Evolutionary conservation across 2,113 vertebrate genomes (phyloP), one percentile per base, ranked within the genome.

Genomic region (Oceanites oceanicus): DNA sequence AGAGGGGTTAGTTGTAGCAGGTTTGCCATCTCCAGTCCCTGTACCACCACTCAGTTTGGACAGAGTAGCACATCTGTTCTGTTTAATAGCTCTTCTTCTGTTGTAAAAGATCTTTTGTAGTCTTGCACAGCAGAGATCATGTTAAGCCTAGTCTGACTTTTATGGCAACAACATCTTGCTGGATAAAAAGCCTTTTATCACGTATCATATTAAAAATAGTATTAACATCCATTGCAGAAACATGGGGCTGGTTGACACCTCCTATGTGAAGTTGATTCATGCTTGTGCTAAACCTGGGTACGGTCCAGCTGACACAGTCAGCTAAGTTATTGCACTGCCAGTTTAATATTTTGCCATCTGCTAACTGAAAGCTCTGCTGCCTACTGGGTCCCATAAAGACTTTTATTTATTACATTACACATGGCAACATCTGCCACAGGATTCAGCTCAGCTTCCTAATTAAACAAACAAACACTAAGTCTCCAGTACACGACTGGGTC

Each of bases 381-480:
- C 98, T 98, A 97, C 96, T 98, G 97, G 95, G 97, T 97, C 97
- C 97, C 98, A 97, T 98, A 98, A 98, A 98, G 98, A 94, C 97
- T 98, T 97, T 98, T 98, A 98, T 98, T 98, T 98, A 98, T 98
- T 97, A 96, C 94, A 97, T 98, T 98, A 98, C 97, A 98, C 97
- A 97, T 86, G 94, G 97, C 97, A 98, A 97, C 98, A 98, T 97
- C 98, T 98, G 98, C 98, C 97, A 87, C 96, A 77, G 84, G 93
- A 96, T 97, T 95, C 91, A 89, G 96, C 86, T 97, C 90, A 56
- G 93, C 72, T 76, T 89, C 93, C 98, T 97, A 98, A 98, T 98
- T 98, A 98, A 98, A 98, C 98, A 98, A 97, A 96, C 94, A 98
- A 94, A 98, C 95, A 94, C 88, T 95, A 95, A 94, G 90, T 86